These are phyloP conservation scores for Telmatochromis sp. DNA, from an alignment of 2,113 vertebrate genomes.

Conservation along the genomic window DNA sequence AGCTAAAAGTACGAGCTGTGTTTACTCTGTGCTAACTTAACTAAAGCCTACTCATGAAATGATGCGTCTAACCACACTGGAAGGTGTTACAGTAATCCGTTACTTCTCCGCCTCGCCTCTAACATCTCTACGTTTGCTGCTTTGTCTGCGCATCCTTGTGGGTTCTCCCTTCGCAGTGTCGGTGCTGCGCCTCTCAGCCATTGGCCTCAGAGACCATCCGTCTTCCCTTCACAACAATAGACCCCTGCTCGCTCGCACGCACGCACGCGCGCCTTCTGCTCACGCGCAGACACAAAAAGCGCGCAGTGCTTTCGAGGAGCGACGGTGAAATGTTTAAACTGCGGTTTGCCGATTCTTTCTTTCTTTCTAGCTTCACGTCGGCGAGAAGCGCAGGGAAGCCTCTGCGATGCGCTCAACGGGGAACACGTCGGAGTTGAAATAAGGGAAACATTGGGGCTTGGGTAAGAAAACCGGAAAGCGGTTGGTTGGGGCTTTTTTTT, in stretches of 20 bases:
- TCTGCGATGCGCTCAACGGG: constrained; percentile 40
- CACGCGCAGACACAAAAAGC: constrained; percentile 2
- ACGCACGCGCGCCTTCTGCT: neutral
- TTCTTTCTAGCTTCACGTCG: constrained; percentile 27
- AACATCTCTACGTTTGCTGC: neutral
- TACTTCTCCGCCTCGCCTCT: neutral
- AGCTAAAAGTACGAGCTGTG: neutral
- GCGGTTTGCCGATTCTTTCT: constrained; percentile 41
- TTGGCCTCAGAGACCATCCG: constrained; percentile 63
- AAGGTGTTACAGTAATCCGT: constrained; percentile 6
- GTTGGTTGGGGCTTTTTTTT: neutral
- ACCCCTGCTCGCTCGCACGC: neutral
- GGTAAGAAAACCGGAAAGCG: neutral
- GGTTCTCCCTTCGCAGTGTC: constrained; percentile 26
- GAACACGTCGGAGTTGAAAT: constrained; percentile 49
- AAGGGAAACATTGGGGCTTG: constrained; percentile 10
- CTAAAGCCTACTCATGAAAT: neutral
- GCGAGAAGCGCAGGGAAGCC: constrained; percentile 26
- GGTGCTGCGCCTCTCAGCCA: constrained; percentile 47
- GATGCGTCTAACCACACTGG: neutral
- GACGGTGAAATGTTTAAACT: constrained; percentile 69
- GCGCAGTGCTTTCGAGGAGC: constrained; percentile 59
- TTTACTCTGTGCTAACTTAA: neutral
- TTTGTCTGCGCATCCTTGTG: constrained; percentile 41
- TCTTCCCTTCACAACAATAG: constrained; percentile 65